Conservation (phyloP, 1,140 invertebrate species). For the Drosophila athabasca region DNA sequence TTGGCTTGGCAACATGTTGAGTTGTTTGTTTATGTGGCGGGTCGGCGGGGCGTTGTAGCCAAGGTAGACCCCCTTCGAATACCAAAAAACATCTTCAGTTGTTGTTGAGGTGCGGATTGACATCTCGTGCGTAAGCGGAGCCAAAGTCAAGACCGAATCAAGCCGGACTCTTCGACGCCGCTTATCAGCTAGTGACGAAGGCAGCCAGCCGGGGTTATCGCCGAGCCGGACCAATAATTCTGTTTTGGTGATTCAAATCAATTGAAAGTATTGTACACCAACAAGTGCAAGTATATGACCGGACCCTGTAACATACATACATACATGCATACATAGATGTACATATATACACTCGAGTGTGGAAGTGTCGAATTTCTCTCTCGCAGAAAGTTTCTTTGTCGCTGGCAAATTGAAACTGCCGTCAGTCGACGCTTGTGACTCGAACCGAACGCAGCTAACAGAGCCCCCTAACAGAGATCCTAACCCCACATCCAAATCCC, state of each 20-base stretch:
- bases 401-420: constrained; percentile 31
- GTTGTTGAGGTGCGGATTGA: constrained; percentile 20
- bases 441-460: constrained; percentile 35
- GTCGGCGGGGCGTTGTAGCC: constrained; percentile 35
- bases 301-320: neutral
- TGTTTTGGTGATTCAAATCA: constrained; percentile 62
- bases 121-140: constrained; percentile 58
- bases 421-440: constrained; percentile 60
- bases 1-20: constrained; percentile 73
- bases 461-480: neutral
- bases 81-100: constrained; percentile 48
- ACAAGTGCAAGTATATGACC: constrained; percentile 4
- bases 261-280: constrained; percentile 52
- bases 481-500: no score
- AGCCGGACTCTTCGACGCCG: constrained; percentile 49
- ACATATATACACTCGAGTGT: neutral
- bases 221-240: constrained; percentile 55
- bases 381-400: constrained; percentile 62
- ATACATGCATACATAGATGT: constrained; percentile 18
- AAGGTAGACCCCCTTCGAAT: constrained; percentile 33
- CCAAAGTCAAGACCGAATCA: constrained; percentile 66
- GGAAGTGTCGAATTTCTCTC: constrained; percentile 41
- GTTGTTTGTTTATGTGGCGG: constrained; percentile 37
- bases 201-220: constrained; percentile 56
- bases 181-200: constrained; percentile 65